phyloP scores from a whole-genome alignment of 2,797 vertebrate genomes.

The Tamandua tetradactyla region DNA sequence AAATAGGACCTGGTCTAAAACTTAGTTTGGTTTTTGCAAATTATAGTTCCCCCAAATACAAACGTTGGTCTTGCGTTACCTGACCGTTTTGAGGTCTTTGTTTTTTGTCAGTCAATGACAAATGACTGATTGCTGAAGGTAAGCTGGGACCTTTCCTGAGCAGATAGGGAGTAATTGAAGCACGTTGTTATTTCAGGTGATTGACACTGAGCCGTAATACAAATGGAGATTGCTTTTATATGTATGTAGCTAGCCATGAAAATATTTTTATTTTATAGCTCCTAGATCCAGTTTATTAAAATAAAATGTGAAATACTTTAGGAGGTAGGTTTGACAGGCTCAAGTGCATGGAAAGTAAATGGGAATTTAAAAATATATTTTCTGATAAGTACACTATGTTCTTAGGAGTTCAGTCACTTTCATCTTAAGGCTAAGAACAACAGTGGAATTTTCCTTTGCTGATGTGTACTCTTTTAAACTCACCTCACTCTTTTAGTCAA shows the following conservation, averaged over 20 bases:
- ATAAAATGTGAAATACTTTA: slow-evolving; percentile 53
- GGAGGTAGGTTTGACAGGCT: neutral
- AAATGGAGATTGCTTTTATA: slow-evolving; percentile 50
- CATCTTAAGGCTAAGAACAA: slow-evolving; percentile 57
- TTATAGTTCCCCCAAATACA: neutral
- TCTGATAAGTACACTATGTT: slow-evolving; percentile 38
- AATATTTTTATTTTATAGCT: slow-evolving; percentile 24
- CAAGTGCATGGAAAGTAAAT: neutral
- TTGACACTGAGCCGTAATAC: slow-evolving; percentile 15
- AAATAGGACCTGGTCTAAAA: neutral
- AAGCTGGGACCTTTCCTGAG: slow-evolving; percentile 51
- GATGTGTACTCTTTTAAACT: slow-evolving; percentile 72
- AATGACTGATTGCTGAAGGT: slow-evolving; percentile 35
- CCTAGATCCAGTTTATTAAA: neutral
- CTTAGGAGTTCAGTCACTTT: slow-evolving; percentile 57
- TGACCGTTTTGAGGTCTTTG: slow-evolving; percentile 6
- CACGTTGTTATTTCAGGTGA: neutral
- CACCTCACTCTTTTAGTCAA: slow-evolving; percentile 75
- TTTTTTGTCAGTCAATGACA: neutral
- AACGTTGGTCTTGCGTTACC: neutral
- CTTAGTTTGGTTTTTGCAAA: neutral
- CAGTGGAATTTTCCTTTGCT: slow-evolving; percentile 83
- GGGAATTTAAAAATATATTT: slow-evolving; percentile 62
- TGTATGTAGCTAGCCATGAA: slow-evolving; percentile 24
- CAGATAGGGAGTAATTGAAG: slow-evolving; percentile 35